Evolutionary conservation across 2,113 vertebrate genomes (phyloP).

Genomic region (Festucalex cinctus): DNA sequence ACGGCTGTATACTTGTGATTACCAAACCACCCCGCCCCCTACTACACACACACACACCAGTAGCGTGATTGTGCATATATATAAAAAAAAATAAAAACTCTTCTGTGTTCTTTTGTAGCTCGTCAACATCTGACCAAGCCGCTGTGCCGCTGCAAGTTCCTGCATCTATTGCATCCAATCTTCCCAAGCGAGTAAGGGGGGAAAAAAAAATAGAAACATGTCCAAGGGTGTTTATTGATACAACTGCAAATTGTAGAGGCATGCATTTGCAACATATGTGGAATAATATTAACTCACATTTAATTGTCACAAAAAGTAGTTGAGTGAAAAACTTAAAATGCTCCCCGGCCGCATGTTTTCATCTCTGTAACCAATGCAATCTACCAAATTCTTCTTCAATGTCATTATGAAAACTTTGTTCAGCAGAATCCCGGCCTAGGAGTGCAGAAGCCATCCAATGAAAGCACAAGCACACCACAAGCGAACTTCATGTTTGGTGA

Average conservation of each 20-base stretch:
- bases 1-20: too few relatives aligned
- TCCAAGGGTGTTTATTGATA: not conserved
- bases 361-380: not conserved
- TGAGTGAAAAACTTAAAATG: too few relatives aligned
- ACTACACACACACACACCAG: too few relatives aligned
- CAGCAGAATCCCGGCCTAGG: constrained; percentile 55
- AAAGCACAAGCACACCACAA: constrained; percentile 35
- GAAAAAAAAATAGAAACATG: constrained; percentile 8
- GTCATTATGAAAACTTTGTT: constrained; percentile 3
- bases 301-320: too few relatives aligned
- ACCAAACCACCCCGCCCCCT: too few relatives aligned
- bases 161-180: constrained; percentile 73
- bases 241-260: not conserved
- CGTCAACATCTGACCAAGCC: constrained; percentile 71
- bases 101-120: constrained; percentile 57
- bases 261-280: not conserved
- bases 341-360: not conserved
- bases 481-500: constrained; percentile 66
- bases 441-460: constrained; percentile 48
- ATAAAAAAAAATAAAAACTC: not conserved
- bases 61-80: not conserved
- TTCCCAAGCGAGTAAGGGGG: constrained; percentile 75
- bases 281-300: too few relatives aligned
- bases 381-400: not conserved
- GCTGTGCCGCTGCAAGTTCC: constrained; percentile 76